Conservation (phyloP, 2,797 vertebrate species). For the Momotus momota region DNA sequence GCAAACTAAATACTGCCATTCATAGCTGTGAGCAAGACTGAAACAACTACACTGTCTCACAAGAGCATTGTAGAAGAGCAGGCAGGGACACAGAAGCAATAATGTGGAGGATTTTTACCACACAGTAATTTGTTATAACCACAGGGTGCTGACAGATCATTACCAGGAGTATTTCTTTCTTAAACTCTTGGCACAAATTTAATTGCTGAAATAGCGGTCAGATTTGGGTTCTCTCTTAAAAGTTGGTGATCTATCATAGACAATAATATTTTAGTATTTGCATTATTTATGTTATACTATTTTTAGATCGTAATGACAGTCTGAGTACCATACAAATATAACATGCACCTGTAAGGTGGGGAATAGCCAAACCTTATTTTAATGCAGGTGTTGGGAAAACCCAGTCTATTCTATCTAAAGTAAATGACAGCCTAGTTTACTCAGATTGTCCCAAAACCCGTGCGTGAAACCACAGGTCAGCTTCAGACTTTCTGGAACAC, state of each 20-base stretch:
- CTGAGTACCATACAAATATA: background rate
- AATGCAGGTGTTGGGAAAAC: background rate
- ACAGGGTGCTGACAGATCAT: background rate
- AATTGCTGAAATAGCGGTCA: background rate
- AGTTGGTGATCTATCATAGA: background rate
- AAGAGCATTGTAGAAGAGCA: background rate
- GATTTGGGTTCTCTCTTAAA: background rate
- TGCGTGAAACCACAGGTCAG: background rate
- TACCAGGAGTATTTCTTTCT: background rate
- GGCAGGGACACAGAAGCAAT: background rate
- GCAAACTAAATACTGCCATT: slow-evolving; percentile 43
- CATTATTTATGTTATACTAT: background rate
- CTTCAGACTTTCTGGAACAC: background rate
- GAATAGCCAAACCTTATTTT: background rate
- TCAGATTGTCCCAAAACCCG: background rate
- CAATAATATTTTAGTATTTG: background rate
- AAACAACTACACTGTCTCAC: background rate
- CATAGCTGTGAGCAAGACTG: background rate
- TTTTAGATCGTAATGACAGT: background rate
- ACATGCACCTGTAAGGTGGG: background rate
- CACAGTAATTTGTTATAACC: background rate
- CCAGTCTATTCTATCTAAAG: background rate
- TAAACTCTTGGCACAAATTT: background rate
- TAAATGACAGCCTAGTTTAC: background rate
- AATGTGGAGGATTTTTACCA: background rate